Evolutionary conservation across 2,888 invertebrate species (phyloP), one percentile per base, ranked within the genome.

Genomic region (Parnassius smintheus): DNA sequence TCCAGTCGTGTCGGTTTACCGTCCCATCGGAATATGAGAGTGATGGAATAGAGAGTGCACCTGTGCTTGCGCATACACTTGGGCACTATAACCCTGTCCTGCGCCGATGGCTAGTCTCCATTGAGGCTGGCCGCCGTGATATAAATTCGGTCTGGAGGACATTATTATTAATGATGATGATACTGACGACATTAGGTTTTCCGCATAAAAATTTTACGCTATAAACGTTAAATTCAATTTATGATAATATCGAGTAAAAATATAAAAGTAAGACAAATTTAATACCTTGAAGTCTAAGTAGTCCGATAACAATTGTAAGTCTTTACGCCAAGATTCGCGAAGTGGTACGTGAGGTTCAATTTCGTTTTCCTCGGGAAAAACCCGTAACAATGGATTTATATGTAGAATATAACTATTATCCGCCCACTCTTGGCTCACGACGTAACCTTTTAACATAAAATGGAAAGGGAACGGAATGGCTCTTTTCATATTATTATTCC

Each of bases 391-490:
- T 2, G 94, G 94, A 79, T 94, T 94, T 25, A 94, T 75, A 73
- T 94, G 93, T 44, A 94, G 72, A 11, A 93, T 79, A 71, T 93
- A 94, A 66, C 83, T 83, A 62, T 89, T 91, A 63, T 92, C 88
- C 9, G 92, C 89, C 94, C 94, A 94, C 77, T 94, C 93, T 66
- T 94, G 94, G 68, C 90, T 92, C 18, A 95, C 81, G 42, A 93
- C 91, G 73, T 92, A 90, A 56, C 94, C 94, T 84, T 64, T 51
- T 52, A 70, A 64, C 70, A 57, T 76, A 76, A 54, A 59, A 61
- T 25, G 46, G 44, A 60, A 63, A 58, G 54, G 68, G 58, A 22
- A 12, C 45, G 10, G 13, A 58, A 51, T 48, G 22, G 22, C 12
- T 61, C 35, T 52, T 53, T 62, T 53, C 54, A 59, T n/a, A 52